Base-by-base conservation (phyloP, 2,888 invertebrate genomes). In the Pollenia angustigena region DNA sequence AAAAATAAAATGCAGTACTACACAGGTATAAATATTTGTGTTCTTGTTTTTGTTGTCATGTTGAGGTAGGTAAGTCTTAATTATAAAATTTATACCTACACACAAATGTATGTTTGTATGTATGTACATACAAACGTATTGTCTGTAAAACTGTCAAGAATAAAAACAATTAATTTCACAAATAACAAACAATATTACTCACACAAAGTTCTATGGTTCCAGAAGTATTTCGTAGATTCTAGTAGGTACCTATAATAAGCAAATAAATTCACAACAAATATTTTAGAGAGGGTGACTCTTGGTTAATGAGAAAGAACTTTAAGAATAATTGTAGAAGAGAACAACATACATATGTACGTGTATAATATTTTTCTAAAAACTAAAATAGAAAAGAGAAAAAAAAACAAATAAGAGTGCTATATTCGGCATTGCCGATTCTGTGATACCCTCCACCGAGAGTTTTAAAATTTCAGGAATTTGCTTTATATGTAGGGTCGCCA, bases 41-140 rank as follows among this genome's bases (percentile, higher is more conserved):
- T 46, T 42, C 66, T 32, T 12, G 46, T 46, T 16, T 40, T 14
- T 87, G 75, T 83, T 32, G 6, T 81, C 80, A 58, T 81, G 85
- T 84, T 85, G 87, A 69, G 87, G 85, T 74, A 87, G 87, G 79
- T 85, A 82, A 66, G 87, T 75, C 46, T 50, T 58, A 11, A 50
- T 69, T 69, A 69, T 69, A 52, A 32, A 32, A 32, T 32, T 0
- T 32, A 1, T 64, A 6, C 18, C 10, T 46, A 46, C 46, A 18
- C 12, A 42, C 40, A 50, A 32, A 68, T 62, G 18, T 44, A 64
- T 44, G 44, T 46, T 42, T 16, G 11, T 44, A 64, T 44, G 16
- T 2, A 18, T 18, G 4, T 56, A 9, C 10, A 18, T 56, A 3
- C 3, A 23, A 44, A 76, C 32, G 32, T 32, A 6, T 50, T 68